A percentile compares a stretch with the other conserved stretches of the same genome.
Conservation (phyloP, 2,113 vertebrate species). For the Trinectes maculatus region DNA sequence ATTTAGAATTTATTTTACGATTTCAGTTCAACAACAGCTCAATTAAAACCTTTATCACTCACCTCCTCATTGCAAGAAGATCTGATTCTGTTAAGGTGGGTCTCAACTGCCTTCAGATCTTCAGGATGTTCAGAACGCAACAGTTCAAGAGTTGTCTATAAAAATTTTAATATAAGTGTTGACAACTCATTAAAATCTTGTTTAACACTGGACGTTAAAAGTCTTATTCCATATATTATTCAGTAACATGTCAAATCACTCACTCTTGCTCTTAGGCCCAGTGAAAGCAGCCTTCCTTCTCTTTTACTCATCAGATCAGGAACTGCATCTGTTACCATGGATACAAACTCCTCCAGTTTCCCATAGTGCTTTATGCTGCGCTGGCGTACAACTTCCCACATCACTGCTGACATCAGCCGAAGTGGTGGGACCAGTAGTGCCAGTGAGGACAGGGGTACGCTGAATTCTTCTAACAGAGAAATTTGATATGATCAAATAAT, state of each 20-base stretch:
- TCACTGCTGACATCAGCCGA: slow-evolving; percentile 82
- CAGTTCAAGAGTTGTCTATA: slow-evolving; percentile 80
- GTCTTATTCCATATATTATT: not conserved
- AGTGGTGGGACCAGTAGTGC: slow-evolving; percentile 80
- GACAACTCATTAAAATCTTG: rapidly evolving
- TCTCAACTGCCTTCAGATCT: slow-evolving; percentile 80
- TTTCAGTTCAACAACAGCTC: not conserved
- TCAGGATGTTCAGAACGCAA: slow-evolving; percentile 79
- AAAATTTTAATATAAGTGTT: not conserved
- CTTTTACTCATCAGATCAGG: slow-evolving; percentile 85
- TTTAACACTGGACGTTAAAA: not conserved
- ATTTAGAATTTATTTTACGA: too few species aligned
- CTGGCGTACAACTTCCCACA: slow-evolving; percentile 83
- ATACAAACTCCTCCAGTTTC: slow-evolving; percentile 85
- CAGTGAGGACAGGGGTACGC: slow-evolving; percentile 76
- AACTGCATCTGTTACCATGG: slow-evolving; percentile 80
- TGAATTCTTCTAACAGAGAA: slow-evolving; percentile 66
- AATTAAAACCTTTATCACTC: not conserved
- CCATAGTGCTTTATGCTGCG: slow-evolving; percentile 82
- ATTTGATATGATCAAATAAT: slow-evolving; percentile 1
- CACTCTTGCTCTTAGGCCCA: slow-evolving; percentile 88
- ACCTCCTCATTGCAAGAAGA: slow-evolving; percentile 78
- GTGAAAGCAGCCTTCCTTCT: slow-evolving; percentile 84
- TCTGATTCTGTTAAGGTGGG: slow-evolving; percentile 77
- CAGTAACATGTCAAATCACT: slow-evolving; percentile 19